phyloP scores from a whole-genome alignment of 2,797 vertebrate genomes.

The Sylvia borin region DNA sequence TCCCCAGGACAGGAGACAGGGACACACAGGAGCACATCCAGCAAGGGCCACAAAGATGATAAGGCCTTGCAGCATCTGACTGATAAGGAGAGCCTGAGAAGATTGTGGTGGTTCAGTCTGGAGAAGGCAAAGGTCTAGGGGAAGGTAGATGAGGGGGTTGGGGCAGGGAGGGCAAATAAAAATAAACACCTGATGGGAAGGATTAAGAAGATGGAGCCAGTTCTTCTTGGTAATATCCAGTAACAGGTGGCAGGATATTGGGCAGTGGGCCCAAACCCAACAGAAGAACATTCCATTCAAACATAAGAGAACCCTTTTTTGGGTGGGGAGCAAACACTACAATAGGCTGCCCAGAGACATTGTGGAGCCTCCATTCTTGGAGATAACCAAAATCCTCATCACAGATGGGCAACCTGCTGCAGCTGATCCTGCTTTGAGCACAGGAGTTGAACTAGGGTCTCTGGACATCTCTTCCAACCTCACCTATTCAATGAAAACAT shows the following conservation, averaged over 20 bases:
- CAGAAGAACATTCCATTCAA: background rate
- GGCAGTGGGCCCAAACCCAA: background rate
- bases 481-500: background rate
- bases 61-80: background rate
- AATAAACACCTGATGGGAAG: background rate
- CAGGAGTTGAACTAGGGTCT: background rate
- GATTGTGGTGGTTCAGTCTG: background rate
- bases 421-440: background rate
- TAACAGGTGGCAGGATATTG: background rate
- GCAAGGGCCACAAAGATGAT: background rate
- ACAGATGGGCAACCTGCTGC: background rate
- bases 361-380: background rate
- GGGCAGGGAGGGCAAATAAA: background rate
- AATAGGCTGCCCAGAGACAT: background rate
- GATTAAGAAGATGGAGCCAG: background rate
- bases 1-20: too few species aligned
- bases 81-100: background rate
- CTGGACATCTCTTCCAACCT: background rate
- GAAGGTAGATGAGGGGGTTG: rapidly evolving
- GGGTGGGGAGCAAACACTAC: background rate
- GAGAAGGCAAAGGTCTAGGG: background rate
- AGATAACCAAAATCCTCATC: background rate
- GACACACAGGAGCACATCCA: background rate
- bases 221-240: background rate
- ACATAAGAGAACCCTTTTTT: background rate